Evolutionary conservation across 2,797 vertebrate genomes (phyloP).

Genomic region (Holocentrus rufus): DNA sequence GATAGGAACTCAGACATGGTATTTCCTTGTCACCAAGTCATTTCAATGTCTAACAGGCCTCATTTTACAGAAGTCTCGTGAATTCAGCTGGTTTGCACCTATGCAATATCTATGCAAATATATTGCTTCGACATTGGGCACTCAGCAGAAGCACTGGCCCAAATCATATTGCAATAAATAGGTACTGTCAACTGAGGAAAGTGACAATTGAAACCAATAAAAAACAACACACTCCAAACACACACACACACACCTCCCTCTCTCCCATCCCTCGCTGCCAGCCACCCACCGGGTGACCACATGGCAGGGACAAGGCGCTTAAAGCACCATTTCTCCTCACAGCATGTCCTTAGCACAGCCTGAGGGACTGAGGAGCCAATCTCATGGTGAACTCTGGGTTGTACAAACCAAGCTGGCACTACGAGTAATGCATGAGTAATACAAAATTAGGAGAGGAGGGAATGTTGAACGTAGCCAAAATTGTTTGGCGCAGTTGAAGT

Average conservation of each 20-base stretch:
- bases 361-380: conserved; percentile 14
- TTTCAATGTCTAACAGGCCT: conserved; percentile 7
- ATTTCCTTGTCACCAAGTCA: conserved; percentile 1
- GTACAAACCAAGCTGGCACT: conserved; percentile 18
- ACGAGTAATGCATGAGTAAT: conserved; percentile 5
- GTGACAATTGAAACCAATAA: conserved; percentile 1
- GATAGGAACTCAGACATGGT: conserved; percentile 1
- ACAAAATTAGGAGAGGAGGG: not conserved
- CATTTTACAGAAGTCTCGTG: not conserved
- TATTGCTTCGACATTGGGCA: not conserved
- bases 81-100: not conserved
- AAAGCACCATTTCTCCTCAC: conserved; percentile 47
- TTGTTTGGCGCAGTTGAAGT: not conserved
- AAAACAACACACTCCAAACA: not conserved
- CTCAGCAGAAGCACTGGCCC: conserved; percentile 1
- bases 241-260: conserved; percentile 12
- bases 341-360: conserved; percentile 18
- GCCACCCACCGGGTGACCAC: conserved; percentile 46
- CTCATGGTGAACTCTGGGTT: conserved; percentile 9
- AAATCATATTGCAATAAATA: conserved; percentile 9
- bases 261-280: conserved; percentile 22
- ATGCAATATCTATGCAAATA: conserved; percentile 19
- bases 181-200: not conserved
- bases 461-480: not conserved
- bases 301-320: conserved; percentile 20